phyloP scores from a whole-genome alignment of 2,888 invertebrate genomes.

The Hydropsyche betteni region DNA sequence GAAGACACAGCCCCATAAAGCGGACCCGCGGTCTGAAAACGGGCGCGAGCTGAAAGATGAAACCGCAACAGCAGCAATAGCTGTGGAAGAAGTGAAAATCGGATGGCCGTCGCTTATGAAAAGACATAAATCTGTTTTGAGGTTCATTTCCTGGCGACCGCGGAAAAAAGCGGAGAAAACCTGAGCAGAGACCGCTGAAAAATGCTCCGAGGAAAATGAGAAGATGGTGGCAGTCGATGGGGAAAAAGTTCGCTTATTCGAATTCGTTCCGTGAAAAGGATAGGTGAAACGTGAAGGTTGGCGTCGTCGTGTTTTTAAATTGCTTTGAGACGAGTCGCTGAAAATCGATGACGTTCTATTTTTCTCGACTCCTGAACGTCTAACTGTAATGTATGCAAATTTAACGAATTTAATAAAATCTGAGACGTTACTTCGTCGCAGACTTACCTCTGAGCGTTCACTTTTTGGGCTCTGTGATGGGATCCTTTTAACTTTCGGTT shows the following conservation, averaged over 20 bases:
- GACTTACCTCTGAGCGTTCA: no score
- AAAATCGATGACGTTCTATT: conserved; percentile 28
- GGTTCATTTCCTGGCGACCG: conserved; percentile 45
- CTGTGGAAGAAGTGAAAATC: background rate
- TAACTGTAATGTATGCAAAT: conserved; percentile 20
- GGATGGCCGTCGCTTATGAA: conserved; percentile 42
- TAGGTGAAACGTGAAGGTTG: no score
- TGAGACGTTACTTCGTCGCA: background rate
- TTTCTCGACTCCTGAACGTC: conserved; percentile 16
- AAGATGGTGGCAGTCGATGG: no score
- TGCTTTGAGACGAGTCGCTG: background rate
- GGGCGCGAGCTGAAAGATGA: conserved; percentile 12
- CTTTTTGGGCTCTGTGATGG: no score
- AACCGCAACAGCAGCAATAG: conserved; percentile 9
- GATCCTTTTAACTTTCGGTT: no score
- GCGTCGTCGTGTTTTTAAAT: no score
- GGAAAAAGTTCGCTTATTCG: no score
- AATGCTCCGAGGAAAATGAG: no score
- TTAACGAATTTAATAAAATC: conserved; percentile 9
- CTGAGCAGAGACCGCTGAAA: no score
- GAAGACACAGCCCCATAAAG: background rate
- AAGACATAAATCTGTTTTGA: conserved; percentile 48
- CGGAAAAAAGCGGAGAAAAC: background rate
- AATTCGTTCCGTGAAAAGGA: no score
- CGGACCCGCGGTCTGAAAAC: background rate